Evolutionary conservation across 1,140 invertebrate genomes (phyloP).

Genomic region (Zaprionus gabonicus): DNA sequence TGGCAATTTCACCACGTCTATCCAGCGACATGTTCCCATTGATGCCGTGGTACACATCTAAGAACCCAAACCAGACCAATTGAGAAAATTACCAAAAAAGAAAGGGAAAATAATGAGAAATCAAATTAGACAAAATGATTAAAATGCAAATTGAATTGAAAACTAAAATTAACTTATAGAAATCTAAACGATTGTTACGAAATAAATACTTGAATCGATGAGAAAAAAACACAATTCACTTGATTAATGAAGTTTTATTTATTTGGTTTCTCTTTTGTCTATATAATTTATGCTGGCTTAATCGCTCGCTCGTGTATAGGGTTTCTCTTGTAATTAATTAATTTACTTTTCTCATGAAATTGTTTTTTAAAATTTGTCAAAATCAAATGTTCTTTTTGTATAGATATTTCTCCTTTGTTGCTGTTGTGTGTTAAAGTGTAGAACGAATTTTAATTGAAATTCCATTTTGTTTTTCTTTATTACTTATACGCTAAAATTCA

Average conservation of each 20-base stretch:
- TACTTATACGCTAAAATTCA: conserved; percentile 68
- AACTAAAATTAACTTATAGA: conserved; percentile 20
- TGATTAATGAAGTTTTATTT: conserved; percentile 82
- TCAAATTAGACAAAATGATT: neutral
- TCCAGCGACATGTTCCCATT: conserved; percentile 84
- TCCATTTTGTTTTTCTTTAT: conserved; percentile 16
- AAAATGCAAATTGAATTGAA: conserved; percentile 10
- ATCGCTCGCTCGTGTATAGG: conserved; percentile 73
- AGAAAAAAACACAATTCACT: conserved; percentile 37
- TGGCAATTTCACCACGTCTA: conserved; percentile 76
- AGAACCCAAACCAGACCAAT: conserved; percentile 4
- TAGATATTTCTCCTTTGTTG: conserved; percentile 17
- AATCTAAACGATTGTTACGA: neutral
- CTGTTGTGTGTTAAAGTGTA: conserved; percentile 31
- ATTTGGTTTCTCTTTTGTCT: conserved; percentile 61
- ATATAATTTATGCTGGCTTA: conserved; percentile 73
- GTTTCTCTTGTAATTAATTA: conserved; percentile 32
- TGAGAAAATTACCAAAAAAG: neutral
- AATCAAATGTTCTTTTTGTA: conserved; percentile 33
- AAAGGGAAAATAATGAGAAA: conserved; percentile 23
- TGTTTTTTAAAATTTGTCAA: conserved; percentile 45
- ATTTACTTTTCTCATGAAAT: conserved; percentile 41
- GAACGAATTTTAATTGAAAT: conserved; percentile 25
- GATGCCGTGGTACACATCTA: conserved; percentile 82
- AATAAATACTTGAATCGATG: neutral